phyloP scores from a whole-genome alignment of 2,888 invertebrate species.

The Leucania comma region DNA sequence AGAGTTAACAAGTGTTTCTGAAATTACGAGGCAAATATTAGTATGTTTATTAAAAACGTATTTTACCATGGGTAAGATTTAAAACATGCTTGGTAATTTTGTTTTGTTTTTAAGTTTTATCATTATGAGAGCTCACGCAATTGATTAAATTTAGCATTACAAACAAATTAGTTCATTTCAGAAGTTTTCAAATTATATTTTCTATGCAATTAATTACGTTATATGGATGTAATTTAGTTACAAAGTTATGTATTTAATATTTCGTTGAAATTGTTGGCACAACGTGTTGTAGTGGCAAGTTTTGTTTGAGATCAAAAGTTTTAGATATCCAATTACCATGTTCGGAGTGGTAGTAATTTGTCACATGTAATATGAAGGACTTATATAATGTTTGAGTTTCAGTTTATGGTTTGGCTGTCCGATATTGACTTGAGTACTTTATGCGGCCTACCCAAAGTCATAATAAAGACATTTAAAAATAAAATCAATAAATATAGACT shows the following conservation, averaged over 20 bases:
- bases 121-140: neutral
- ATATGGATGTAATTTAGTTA: neutral
- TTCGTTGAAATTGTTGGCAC: constrained; percentile 5
- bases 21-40: too few species aligned
- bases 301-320: constrained; percentile 13
- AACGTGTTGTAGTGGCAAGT: neutral
- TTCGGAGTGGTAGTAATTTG: neutral
- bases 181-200: constrained; percentile 7
- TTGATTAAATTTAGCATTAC: neutral
- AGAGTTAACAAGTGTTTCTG: too few species aligned
- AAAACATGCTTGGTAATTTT: neutral
- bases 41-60: neutral
- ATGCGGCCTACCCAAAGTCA: too few species aligned
- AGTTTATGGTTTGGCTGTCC: neutral
- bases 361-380: too few species aligned
- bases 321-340: neutral
- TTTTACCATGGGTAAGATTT: neutral
- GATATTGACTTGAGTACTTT: neutral
- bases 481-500: too few species aligned
- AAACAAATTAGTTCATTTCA: constrained; percentile 1
- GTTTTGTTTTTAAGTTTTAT: neutral
- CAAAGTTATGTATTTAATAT: constrained; percentile 20
- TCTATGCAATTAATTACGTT: constrained; percentile 9
- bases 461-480: too few species aligned
- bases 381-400: neutral